phyloP scores from a whole-genome alignment of 2,888 invertebrate species.

The Drosophila pseudotalamancana region DNA sequence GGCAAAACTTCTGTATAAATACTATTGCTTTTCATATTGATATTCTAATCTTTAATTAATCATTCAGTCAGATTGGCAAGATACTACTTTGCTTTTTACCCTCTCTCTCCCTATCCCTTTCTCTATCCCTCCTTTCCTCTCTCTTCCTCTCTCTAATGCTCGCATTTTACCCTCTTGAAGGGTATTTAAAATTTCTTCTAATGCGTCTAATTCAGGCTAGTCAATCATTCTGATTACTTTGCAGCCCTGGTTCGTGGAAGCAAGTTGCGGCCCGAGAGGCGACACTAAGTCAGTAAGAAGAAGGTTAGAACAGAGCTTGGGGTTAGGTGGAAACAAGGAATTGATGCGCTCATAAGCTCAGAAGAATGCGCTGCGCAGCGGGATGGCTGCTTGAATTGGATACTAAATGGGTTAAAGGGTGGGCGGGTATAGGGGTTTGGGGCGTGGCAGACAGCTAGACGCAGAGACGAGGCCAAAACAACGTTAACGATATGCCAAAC shows the following conservation, averaged over 20 bases:
- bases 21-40: no score
- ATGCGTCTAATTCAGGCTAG: not conserved
- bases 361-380: slow-evolving; percentile 29
- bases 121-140: not conserved
- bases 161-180: no score
- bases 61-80: no score
- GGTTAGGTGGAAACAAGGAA: slow-evolving; percentile 29
- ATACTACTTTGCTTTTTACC: not conserved
- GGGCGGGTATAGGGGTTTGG: slow-evolving; percentile 1
- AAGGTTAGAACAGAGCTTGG: not conserved
- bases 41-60: no score
- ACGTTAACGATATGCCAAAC: slow-evolving; percentile 54
- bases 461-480: slow-evolving; percentile 32
- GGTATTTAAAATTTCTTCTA: not conserved
- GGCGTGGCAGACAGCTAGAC: slow-evolving; percentile 47
- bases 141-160: not conserved
- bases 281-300: slow-evolving; percentile 42
- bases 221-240: not conserved
- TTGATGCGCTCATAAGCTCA: slow-evolving; percentile 51
- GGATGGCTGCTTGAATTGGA: slow-evolving; percentile 25
- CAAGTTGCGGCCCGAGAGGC: slow-evolving; percentile 22
- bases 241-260: slow-evolving; percentile 31
- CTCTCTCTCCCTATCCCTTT: not conserved
- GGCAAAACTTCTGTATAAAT: no score
- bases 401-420: slow-evolving; percentile 32